A percentile compares a stretch with the other conserved stretches of the same genome.
Evolutionary conservation across 2,797 vertebrate species (phyloP).

Genomic region (Fistularia commersonii): DNA sequence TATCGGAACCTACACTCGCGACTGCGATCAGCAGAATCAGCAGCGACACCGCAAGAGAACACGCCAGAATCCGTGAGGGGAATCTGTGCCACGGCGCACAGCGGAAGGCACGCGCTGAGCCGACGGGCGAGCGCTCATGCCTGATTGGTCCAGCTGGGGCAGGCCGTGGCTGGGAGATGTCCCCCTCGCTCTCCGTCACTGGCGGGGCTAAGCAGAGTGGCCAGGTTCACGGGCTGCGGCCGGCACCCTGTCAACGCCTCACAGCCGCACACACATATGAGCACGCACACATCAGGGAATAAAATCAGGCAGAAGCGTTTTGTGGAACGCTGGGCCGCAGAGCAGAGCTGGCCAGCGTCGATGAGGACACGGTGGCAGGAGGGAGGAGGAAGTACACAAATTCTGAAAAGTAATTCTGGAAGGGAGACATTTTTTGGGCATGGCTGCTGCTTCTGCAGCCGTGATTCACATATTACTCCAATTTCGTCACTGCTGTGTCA

Average conservation of each 20-base stretch:
- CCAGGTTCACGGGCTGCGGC: slow-evolving; percentile 52
- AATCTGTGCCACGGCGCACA: slow-evolving; percentile 55
- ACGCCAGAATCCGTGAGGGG: slow-evolving; percentile 42
- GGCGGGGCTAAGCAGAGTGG: slow-evolving; percentile 44
- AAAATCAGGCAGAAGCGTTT: slow-evolving; percentile 8
- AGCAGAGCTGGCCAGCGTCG: slow-evolving; percentile 5
- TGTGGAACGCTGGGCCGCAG: slow-evolving; percentile 3
- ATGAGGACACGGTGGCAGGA: too few relatives aligned
- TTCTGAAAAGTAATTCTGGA: slow-evolving; percentile 7
- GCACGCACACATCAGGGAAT: slow-evolving; percentile 3
- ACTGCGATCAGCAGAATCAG: not conserved
- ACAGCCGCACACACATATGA: slow-evolving; percentile 28
- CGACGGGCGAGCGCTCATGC: slow-evolving; percentile 44
- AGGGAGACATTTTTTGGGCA: slow-evolving; percentile 1
- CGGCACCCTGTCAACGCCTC: slow-evolving; percentile 47
- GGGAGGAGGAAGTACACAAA: not conserved
- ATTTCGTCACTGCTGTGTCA: slow-evolving; percentile 42
- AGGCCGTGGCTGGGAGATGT: slow-evolving; percentile 35
- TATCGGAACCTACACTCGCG: too few relatives aligned
- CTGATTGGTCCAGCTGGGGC: slow-evolving; percentile 61
- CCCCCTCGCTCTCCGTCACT: slow-evolving; percentile 54
- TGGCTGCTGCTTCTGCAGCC: slow-evolving; percentile 5
- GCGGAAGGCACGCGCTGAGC: slow-evolving; percentile 25
- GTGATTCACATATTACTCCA: slow-evolving; percentile 41
- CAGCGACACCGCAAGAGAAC: slow-evolving; percentile 14